These are phyloP conservation scores for Rhaphigaster nebulosa DNA, from an alignment of 2,888 invertebrate species.

Conservation along the genomic window DNA sequence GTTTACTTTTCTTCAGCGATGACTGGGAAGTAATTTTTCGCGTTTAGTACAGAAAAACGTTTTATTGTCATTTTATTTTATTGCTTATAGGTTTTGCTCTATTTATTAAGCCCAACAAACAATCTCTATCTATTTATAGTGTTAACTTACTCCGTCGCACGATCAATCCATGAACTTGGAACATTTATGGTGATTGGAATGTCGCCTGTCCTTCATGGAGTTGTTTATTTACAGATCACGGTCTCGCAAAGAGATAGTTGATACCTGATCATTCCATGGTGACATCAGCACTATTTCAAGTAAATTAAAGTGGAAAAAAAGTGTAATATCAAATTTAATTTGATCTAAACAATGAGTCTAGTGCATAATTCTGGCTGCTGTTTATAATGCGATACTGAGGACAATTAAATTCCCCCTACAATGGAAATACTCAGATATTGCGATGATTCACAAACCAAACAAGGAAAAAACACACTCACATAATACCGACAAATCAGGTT, in stretches of 20 bases:
- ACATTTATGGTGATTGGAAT: slow-evolving; percentile 27
- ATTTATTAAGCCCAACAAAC: neutral
- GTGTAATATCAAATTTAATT: too few relatives aligned
- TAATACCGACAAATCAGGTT: too few relatives aligned
- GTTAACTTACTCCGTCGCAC: neutral
- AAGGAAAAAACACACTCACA: too few relatives aligned
- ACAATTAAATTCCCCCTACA: too few relatives aligned
- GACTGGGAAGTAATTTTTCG: too few relatives aligned
- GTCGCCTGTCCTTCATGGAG: neutral
- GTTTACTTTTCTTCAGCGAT: too few relatives aligned
- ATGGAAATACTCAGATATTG: too few relatives aligned
- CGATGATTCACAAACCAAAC: too few relatives aligned
- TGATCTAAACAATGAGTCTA: too few relatives aligned
- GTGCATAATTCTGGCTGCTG: too few relatives aligned
- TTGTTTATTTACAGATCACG: neutral
- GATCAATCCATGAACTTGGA: slow-evolving; percentile 30
- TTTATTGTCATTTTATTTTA: neutral
- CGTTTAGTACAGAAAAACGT: neutral
- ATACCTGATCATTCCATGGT: neutral
- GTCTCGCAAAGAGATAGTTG: neutral
- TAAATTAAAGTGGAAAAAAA: neutral
- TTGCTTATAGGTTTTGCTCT: neutral
- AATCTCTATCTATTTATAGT: neutral
- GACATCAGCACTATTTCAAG: neutral
- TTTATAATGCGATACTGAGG: too few relatives aligned